Evolutionary conservation across 2,113 vertebrate species (phyloP).

Genomic region (Odobenus rosmarus): DNA sequence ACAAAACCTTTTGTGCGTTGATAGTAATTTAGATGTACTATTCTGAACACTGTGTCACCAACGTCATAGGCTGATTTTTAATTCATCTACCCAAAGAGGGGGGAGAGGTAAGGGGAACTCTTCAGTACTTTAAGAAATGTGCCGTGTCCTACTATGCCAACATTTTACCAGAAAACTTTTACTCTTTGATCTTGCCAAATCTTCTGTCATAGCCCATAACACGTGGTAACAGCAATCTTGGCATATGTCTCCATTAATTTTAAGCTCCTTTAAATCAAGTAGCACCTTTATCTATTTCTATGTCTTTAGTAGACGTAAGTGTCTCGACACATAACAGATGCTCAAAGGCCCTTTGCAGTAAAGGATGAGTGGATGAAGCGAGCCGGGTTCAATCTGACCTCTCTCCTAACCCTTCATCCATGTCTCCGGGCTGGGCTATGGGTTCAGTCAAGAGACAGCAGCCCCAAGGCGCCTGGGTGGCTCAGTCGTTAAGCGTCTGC

Average conservation of each 20-base stretch:
- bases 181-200: background rate
- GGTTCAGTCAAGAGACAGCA: background rate
- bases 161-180: background rate
- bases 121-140: background rate
- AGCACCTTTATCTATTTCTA: background rate
- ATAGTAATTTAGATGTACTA: background rate
- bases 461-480: no score
- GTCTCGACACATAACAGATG: background rate
- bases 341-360: background rate
- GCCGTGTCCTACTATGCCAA: background rate
- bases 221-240: background rate
- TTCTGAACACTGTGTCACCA: background rate
- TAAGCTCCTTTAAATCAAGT: background rate
- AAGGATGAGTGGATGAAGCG: background rate
- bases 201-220: background rate
- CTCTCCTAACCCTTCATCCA: background rate
- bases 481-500: no score
- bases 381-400: background rate
- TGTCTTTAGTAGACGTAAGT: background rate
- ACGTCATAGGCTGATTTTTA: background rate
- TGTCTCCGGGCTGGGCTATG: background rate
- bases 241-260: background rate
- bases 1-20: background rate
- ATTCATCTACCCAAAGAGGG: background rate
- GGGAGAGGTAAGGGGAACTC: no score